A percentile compares a stretch with the other conserved stretches of the same genome.
These are phyloP conservation scores for Epirrita christyi DNA, from an alignment of 2,888 invertebrate species.

Conservation along the genomic window DNA sequence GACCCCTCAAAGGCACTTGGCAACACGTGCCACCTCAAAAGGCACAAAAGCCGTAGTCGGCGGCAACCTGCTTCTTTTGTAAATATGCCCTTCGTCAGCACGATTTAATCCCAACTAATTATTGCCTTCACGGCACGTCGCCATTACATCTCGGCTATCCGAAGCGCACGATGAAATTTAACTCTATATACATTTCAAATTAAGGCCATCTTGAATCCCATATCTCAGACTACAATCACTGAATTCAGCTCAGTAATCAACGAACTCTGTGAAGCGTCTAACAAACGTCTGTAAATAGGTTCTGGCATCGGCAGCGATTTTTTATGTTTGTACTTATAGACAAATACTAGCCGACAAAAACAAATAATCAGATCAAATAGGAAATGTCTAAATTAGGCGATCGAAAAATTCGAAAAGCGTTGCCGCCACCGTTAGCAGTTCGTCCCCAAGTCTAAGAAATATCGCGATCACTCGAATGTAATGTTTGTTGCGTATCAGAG, in stretches of 20 bases:
- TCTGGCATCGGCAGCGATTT: constrained; percentile 33
- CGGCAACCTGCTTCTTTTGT: constrained; percentile 8
- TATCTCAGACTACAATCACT: constrained; percentile 49
- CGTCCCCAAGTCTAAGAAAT: constrained; percentile 14
- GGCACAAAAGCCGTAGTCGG: no score
- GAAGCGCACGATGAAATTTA: constrained; percentile 44
- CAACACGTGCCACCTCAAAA: no score
- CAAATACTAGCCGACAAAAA: not conserved
- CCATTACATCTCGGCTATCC: constrained; percentile 41
- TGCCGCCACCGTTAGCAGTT: no score
- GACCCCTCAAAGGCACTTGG: no score
- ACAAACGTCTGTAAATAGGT: constrained; percentile 39
- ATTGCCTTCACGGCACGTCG: constrained; percentile 57
- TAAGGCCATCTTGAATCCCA: constrained; percentile 46
- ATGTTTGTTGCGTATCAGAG: constrained; percentile 41
- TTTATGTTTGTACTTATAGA: constrained; percentile 25
- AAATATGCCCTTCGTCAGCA: constrained; percentile 47
- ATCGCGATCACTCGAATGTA: constrained; percentile 35
- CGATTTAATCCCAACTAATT: constrained; percentile 72
- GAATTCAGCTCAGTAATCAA: constrained; percentile 54
- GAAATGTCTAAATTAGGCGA: no score
- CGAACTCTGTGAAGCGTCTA: constrained; percentile 51
- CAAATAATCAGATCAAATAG: not conserved
- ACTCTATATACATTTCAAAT: constrained; percentile 58
- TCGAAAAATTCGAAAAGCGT: no score